Evolutionary conservation across 2,113 vertebrate species (phyloP).

Genomic region (Notarius quadriscutis): DNA sequence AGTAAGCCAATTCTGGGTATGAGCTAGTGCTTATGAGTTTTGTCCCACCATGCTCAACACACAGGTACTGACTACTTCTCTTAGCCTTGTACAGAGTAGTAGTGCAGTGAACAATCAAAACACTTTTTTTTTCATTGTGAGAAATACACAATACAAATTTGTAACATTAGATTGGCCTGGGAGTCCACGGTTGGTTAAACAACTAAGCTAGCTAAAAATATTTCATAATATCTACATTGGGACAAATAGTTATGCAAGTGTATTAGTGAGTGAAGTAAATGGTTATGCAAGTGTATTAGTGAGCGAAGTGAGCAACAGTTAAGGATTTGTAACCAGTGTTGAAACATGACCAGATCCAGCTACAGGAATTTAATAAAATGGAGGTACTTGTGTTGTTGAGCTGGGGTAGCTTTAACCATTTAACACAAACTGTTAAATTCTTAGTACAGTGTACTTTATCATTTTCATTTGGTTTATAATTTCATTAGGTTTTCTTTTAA

Average conservation of each 20-base stretch:
- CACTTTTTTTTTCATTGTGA: too few relatives aligned
- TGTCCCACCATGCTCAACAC: background rate
- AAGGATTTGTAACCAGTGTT: background rate
- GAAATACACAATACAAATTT: too few relatives aligned
- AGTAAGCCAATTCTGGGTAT: background rate
- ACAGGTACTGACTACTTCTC: too few relatives aligned
- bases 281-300: background rate
- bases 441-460: background rate
- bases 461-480: too few relatives aligned
- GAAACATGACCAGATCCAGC: background rate
- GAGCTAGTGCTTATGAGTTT: background rate
- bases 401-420: background rate
- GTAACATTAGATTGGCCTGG: too few relatives aligned
- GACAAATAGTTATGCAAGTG: background rate
- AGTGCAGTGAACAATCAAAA: too few relatives aligned
- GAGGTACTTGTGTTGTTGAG: background rate
- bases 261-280: too few relatives aligned
- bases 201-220: too few relatives aligned
- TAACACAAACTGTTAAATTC: background rate
- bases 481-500: too few relatives aligned
- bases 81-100: too few relatives aligned
- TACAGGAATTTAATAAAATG: background rate
- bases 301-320: background rate
- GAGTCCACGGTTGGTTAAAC: too few relatives aligned
- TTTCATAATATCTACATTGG: too few relatives aligned